phyloP scores from a whole-genome alignment of 2,888 invertebrate genomes.

The Sclerodermus sp. region DNA sequence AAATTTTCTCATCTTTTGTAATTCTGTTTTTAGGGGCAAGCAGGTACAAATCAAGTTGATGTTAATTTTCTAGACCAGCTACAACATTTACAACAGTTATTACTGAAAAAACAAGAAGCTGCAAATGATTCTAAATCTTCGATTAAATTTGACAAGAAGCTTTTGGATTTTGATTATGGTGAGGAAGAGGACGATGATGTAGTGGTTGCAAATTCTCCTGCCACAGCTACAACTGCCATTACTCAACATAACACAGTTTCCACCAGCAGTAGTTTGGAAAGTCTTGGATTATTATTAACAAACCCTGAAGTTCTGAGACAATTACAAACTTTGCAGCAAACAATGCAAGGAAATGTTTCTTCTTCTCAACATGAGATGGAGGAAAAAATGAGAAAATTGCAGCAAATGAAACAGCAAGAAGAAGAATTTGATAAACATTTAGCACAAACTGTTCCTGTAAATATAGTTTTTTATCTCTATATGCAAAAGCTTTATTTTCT shows the following conservation, averaged over 20 bases:
- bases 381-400: constrained; percentile 69
- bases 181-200: constrained; percentile 83
- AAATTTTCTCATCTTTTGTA: background rate
- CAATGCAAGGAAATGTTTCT: constrained; percentile 45
- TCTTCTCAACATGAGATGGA: constrained; percentile 66
- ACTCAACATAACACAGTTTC: constrained; percentile 40
- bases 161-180: constrained; percentile 89
- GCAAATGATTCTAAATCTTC: constrained; percentile 56
- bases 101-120: constrained; percentile 58
- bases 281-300: constrained; percentile 49
- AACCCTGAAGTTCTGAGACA: constrained; percentile 74
- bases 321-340: constrained; percentile 75
- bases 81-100: constrained; percentile 66
- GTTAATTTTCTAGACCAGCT: constrained; percentile 60
- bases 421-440: constrained; percentile 76
- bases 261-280: constrained; percentile 46
- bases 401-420: constrained; percentile 73
- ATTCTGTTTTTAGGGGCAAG: constrained; percentile 39
- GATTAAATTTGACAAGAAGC: constrained; percentile 80
- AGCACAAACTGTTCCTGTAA: constrained; percentile 73
- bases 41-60: constrained; percentile 49
- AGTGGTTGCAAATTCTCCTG: constrained; percentile 55
- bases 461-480: constrained; percentile 21
- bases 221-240: constrained; percentile 40
- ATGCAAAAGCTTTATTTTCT: constrained; percentile 4